Conservation (phyloP, 2,113 vertebrate species). For the Syrmaticus mikado region DNA sequence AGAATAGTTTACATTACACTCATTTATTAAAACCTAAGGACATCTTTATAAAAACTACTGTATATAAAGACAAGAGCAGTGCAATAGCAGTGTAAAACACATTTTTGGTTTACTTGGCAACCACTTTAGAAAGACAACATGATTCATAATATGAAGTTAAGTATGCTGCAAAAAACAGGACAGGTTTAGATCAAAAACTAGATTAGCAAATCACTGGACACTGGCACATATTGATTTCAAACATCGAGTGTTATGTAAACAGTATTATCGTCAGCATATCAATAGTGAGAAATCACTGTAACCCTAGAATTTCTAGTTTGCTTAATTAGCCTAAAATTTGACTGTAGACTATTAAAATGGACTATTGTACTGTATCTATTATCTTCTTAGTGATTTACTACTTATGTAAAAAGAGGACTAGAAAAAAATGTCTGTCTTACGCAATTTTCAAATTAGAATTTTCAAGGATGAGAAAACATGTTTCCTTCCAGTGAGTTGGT, state of each 20-base stretch:
- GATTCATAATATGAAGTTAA: conserved; percentile 1
- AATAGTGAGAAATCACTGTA: conserved; percentile 32
- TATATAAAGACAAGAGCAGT: conserved; percentile 77
- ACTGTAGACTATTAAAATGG: conserved; percentile 32
- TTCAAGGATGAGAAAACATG: neutral
- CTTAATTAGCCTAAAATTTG: conserved; percentile 39
- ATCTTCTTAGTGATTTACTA: neutral
- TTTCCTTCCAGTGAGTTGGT: neutral
- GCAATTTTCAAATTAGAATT: neutral
- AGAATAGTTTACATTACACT: conserved; percentile 57
- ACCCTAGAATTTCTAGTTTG: conserved; percentile 66
- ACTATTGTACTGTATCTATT: conserved; percentile 8
- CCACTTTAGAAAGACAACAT: conserved; percentile 52
- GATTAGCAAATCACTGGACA: conserved; percentile 59
- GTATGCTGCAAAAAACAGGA: conserved; percentile 38
- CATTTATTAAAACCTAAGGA: conserved; percentile 80
- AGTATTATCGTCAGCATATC: neutral
- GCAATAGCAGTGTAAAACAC: conserved; percentile 72
- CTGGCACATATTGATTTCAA: conserved; percentile 7
- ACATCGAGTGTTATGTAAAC: conserved; percentile 43
- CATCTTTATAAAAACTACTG: conserved; percentile 79
- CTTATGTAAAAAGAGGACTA: conserved; percentile 19
- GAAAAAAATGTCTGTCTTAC: conserved; percentile 21
- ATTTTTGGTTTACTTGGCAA: conserved; percentile 70
- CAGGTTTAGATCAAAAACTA: conserved; percentile 44